Base-by-base conservation (phyloP, 2,797 vertebrate genomes). In the Lemur catta region DNA sequence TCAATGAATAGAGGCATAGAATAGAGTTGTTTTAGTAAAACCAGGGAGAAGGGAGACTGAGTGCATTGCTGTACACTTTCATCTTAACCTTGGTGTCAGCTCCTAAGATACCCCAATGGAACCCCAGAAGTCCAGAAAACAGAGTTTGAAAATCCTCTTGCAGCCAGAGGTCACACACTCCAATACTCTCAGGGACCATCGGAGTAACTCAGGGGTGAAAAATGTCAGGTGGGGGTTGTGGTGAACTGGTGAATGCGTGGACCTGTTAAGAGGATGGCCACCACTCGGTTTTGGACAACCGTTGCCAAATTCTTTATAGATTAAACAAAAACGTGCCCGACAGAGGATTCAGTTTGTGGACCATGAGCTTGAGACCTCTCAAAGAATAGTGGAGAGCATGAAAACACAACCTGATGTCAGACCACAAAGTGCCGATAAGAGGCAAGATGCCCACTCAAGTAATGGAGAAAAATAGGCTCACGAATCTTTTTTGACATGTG, bases 211-310 rank as follows among this genome's bases (percentile, higher is more conserved):
- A 7, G 30, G 41, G 52, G 10, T 52, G 74, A 75, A 72, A 41
- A 0, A 0, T 22, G 18, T 67, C 26, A 43, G 13, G 1, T 28
- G 35, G 20, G 57, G 41, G 22, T 28, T 41, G 17, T 0, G 22
- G 57, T 11, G 9, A 30, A 13, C 0, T 4, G 30, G 20, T 2
- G 2, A 55, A 30, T 4, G 12, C 9, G 0, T 0, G n/a, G 30
- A 18, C 41, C 12, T 2, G 7, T 38, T 52, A 4, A 28, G 69
- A 86, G n/a, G 57, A 20, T 18, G 28, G 52, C 61, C 85, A 8
- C 3, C 48, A 30, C 11, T 79, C 18, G 17, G 9, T 5, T 76
- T 63, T 59, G 33, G 30, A 71, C 4, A 48, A 33, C 7, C 26
- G 50, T 43, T 63, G 35, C 59, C 84, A 92, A 61, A 63, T 38